phyloP scores from a whole-genome alignment of 30 jellyfish, hydroid and myxozoan species.

The Mastigias papua region DNA sequence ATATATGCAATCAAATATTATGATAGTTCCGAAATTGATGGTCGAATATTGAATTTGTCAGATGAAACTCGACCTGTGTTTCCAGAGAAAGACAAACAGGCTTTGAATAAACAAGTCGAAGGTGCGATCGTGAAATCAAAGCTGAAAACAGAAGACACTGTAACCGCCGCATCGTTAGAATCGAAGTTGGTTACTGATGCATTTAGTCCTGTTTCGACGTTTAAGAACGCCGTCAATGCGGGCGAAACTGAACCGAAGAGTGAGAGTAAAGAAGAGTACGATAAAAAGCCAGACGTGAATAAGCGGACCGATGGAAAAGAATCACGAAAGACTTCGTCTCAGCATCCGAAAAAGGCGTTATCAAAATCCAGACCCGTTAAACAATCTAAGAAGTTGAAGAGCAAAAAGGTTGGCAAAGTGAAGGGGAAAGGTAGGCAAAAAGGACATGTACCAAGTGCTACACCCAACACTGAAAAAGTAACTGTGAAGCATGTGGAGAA shows the following conservation, averaged over 20 bases:
- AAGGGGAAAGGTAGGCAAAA: neutral
- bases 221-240: neutral
- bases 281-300: neutral
- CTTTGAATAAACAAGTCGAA: neutral
- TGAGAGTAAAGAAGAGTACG: neutral
- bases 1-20: too few species aligned
- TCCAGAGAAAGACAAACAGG: neutral
- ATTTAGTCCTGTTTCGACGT: neutral
- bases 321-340: neutral
- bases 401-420: neutral
- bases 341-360: too few species aligned
- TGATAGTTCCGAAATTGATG: too few species aligned
- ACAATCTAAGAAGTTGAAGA: neutral
- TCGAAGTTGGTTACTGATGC: constrained; percentile 1
- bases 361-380: too few species aligned
- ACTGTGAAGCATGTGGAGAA: neutral
- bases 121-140: neutral
- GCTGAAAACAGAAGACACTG: neutral
- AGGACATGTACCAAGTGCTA: neutral
- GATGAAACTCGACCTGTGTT: too few species aligned
- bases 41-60: too few species aligned
- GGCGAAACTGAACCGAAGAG: neutral
- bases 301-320: neutral
- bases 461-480: neutral
- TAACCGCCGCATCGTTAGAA: neutral